Conservation (phyloP, 2,113 vertebrate species). For the Psittacula cyanocephala region DNA sequence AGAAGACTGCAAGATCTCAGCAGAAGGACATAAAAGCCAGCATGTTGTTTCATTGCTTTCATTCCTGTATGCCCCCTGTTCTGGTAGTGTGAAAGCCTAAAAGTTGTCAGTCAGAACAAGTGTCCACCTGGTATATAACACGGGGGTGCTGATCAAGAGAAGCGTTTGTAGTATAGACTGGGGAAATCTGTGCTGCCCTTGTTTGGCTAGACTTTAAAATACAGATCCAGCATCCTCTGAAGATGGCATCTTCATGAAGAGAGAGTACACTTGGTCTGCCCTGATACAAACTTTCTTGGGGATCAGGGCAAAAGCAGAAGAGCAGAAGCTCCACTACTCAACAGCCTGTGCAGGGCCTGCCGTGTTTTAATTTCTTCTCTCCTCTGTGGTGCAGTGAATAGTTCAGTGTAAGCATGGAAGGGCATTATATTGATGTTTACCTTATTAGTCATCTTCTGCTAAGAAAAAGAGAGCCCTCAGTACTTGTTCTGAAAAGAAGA, state of each 20-base stretch:
- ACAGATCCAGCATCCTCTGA: too few species aligned
- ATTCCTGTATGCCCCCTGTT: background rate
- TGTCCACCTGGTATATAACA: background rate
- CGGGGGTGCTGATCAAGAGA: background rate
- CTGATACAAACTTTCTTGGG: background rate
- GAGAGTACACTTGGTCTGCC: background rate
- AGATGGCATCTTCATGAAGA: background rate
- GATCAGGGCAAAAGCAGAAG: background rate
- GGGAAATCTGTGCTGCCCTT: background rate
- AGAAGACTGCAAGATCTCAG: background rate
- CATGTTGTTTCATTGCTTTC: background rate
- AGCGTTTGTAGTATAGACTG: background rate
- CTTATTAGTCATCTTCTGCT: background rate
- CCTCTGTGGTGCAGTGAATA: background rate
- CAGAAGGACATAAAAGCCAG: background rate
- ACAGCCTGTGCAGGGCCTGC: background rate
- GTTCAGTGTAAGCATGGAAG: background rate
- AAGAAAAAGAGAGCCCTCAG: background rate
- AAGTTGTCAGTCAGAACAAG: background rate
- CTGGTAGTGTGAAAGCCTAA: background rate
- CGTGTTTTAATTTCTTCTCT: background rate
- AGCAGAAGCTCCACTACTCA: background rate
- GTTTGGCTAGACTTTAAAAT: background rate
- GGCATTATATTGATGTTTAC: background rate
- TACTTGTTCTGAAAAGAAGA: background rate